phyloP scores from a whole-genome alignment of 2,113 vertebrate species.

The Rissa tridactyla region DNA sequence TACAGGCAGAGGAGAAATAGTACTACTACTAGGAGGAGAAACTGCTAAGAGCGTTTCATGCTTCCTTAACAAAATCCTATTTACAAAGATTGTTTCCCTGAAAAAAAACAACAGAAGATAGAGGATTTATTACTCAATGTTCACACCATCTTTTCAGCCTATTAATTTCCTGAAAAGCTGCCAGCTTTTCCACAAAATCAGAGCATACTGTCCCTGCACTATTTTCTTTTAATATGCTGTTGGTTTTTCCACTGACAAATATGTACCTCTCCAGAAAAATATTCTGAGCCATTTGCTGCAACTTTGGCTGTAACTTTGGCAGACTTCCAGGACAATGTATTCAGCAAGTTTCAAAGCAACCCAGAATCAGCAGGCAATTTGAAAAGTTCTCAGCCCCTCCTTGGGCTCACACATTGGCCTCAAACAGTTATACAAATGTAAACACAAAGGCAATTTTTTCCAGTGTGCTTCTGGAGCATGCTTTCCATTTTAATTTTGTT shows the following conservation, averaged over 20 bases:
- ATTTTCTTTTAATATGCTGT: neutral
- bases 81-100: neutral
- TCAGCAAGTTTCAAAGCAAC: neutral
- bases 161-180: slow-evolving; percentile 4
- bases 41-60: neutral
- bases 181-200: slow-evolving; percentile 16
- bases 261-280: neutral
- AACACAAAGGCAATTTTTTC: slow-evolving; percentile 16
- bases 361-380: neutral
- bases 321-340: neutral
- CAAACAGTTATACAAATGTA: neutral
- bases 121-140: neutral
- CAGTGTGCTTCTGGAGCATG: neutral
- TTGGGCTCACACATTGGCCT: neutral
- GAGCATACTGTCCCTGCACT: neutral
- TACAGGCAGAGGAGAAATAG: neutral
- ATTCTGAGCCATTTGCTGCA: neutral
- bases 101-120: slow-evolving; percentile 11
- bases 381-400: neutral
- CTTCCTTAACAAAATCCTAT: neutral
- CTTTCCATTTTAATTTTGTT: neutral
- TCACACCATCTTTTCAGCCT: neutral
- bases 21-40: neutral
- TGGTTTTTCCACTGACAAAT: neutral
- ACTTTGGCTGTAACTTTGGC: neutral